phyloP scores from a whole-genome alignment of 2,888 invertebrate genomes.

The Endomychus coccineus region DNA sequence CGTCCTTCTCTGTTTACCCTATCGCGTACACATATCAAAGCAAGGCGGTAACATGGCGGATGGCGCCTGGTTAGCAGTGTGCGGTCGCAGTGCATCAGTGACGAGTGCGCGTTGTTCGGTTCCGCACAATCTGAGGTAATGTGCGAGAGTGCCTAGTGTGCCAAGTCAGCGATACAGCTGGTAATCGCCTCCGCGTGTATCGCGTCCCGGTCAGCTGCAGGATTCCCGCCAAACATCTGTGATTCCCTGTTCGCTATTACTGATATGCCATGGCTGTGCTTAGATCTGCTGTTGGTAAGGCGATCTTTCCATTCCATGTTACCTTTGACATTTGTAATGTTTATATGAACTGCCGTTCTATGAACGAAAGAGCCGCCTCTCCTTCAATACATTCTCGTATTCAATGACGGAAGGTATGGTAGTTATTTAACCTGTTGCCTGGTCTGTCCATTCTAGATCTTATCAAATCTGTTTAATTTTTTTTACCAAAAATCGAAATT shows the following conservation, averaged over 20 bases:
- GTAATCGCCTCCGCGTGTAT: slow-evolving; percentile 7
- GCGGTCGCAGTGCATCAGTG: slow-evolving; percentile 28
- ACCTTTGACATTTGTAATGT: too few species aligned
- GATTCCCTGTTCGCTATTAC: not conserved
- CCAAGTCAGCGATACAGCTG: slow-evolving; percentile 19
- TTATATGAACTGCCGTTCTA: too few species aligned
- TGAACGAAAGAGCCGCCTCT: too few species aligned
- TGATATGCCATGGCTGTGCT: slow-evolving; percentile 42
- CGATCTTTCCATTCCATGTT: too few species aligned
- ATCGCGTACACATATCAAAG: slow-evolving; percentile 1
- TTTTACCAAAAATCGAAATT: too few species aligned
- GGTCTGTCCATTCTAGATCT: too few species aligned
- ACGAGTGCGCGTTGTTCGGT: slow-evolving; percentile 31
- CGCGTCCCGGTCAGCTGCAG: not conserved
- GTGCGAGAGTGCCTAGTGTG: too few species aligned
- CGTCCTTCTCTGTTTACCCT: slow-evolving; percentile 1
- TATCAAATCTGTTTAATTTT: too few species aligned
- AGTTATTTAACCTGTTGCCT: too few species aligned
- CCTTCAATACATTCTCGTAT: too few species aligned
- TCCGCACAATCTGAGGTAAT: too few species aligned
- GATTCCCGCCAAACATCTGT: not conserved
- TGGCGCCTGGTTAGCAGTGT: slow-evolving; percentile 6
- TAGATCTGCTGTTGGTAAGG: slow-evolving; percentile 42
- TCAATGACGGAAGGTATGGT: too few species aligned
- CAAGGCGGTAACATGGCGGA: slow-evolving; percentile 12